These are phyloP conservation scores for Bradypus variegatus DNA, from an alignment of 2,797 vertebrate genomes.

Conservation along the genomic window DNA sequence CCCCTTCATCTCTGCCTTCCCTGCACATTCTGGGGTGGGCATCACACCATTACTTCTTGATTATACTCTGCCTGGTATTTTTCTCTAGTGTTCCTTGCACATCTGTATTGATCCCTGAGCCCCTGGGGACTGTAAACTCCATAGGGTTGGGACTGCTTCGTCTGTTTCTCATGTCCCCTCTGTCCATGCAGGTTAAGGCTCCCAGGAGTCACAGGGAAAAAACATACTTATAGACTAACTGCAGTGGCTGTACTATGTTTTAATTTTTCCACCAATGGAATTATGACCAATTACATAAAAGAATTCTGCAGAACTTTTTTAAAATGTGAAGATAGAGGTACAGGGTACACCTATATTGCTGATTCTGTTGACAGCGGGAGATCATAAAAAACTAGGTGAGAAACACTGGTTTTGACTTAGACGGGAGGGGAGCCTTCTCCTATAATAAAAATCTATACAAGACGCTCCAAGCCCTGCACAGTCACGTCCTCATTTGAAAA, in stretches of 20 bases:
- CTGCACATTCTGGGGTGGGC: background rate
- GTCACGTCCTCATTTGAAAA: slow-evolving; percentile 35
- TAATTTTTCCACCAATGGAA: background rate
- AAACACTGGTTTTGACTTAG: background rate
- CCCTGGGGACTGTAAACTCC: background rate
- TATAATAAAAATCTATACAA: background rate
- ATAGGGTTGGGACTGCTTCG: background rate
- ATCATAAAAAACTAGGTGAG: too few relatives aligned
- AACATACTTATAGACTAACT: background rate
- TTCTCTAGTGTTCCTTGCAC: background rate
- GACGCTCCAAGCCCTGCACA: slow-evolving; percentile 19
- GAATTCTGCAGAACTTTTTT: background rate
- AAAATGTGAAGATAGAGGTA: background rate
- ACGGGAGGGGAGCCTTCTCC: background rate
- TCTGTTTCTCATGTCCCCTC: background rate
- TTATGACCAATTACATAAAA: background rate
- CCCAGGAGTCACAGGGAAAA: background rate
- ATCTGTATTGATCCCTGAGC: background rate
- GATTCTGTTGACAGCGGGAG: background rate
- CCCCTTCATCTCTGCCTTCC: background rate
- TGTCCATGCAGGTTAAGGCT: background rate
- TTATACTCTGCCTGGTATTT: background rate
- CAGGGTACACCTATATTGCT: background rate
- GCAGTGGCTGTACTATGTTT: background rate
- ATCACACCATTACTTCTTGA: background rate